These are phyloP conservation scores for Eumeta japonica DNA, from an alignment of 1,140 invertebrate species.

Conservation along the genomic window DNA sequence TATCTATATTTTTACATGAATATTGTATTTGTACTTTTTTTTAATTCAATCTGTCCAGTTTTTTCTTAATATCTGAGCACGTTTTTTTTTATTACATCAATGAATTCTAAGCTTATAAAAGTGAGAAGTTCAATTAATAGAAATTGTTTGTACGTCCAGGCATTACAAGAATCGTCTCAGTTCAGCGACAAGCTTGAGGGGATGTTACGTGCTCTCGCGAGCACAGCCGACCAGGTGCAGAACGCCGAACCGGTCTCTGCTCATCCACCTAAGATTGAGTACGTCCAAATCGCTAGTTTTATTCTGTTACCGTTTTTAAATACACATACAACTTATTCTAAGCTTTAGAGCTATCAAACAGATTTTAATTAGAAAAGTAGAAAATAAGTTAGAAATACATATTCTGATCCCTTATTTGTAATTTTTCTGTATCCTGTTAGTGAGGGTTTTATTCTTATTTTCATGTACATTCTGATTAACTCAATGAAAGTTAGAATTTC, in stretches of 20 bases:
- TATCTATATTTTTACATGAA: neutral
- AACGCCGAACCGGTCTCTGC: slow-evolving; percentile 91
- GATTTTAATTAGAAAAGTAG: too few species aligned
- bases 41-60: neutral
- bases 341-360: too few species aligned
- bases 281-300: slow-evolving; percentile 12
- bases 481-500: too few species aligned
- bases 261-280: slow-evolving; percentile 85
- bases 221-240: slow-evolving; percentile 88
- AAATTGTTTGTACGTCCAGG: slow-evolving; percentile 42
- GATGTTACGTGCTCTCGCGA: slow-evolving; percentile 88
- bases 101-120: too few species aligned
- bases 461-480: too few species aligned
- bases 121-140: too few species aligned
- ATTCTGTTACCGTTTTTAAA: too few species aligned
- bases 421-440: too few species aligned
- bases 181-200: slow-evolving; percentile 95
- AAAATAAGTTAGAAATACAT: too few species aligned
- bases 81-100: neutral
- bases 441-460: too few species aligned
- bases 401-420: too few species aligned
- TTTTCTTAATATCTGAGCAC: neutral
- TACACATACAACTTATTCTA: too few species aligned
- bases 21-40: neutral
- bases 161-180: slow-evolving; percentile 80